These are phyloP conservation scores for Zeuzera pyrina DNA, from an alignment of 2,888 invertebrate species.

Conservation along the genomic window DNA sequence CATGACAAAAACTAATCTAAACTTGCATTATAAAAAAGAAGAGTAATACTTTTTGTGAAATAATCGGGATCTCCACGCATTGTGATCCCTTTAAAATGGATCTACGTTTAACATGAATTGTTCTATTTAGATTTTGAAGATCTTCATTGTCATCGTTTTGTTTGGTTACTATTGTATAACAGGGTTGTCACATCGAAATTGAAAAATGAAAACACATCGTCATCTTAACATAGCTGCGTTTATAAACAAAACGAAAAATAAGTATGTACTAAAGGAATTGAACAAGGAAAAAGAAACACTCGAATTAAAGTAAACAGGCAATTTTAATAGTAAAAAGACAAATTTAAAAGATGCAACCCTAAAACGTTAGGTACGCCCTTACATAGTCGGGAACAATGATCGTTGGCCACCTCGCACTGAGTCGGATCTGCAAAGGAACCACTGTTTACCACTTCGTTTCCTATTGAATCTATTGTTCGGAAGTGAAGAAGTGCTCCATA, in stretches of 20 bases:
- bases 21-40: constrained; percentile 10
- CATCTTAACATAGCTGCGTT: too few species aligned
- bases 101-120: constrained; percentile 12
- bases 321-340: too few species aligned
- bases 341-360: too few species aligned
- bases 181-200: neutral
- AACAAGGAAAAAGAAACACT: too few species aligned
- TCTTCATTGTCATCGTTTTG: constrained; percentile 10
- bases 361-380: neutral
- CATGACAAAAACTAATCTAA: constrained; percentile 11
- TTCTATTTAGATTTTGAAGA: constrained; percentile 13
- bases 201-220: too few species aligned
- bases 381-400: constrained; percentile 12
- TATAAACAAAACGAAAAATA: too few species aligned
- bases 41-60: neutral
- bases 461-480: constrained; percentile 65
- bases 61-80: constrained; percentile 13
- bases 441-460: constrained; percentile 69
- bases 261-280: too few species aligned
- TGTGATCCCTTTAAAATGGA: constrained; percentile 16
- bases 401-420: constrained; percentile 27
- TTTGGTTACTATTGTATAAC: neutral
- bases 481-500: constrained; percentile 66
- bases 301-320: too few species aligned
- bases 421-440: constrained; percentile 42